phyloP scores from a whole-genome alignment of 2,888 invertebrate species.

The Drosophila phalerata region DNA sequence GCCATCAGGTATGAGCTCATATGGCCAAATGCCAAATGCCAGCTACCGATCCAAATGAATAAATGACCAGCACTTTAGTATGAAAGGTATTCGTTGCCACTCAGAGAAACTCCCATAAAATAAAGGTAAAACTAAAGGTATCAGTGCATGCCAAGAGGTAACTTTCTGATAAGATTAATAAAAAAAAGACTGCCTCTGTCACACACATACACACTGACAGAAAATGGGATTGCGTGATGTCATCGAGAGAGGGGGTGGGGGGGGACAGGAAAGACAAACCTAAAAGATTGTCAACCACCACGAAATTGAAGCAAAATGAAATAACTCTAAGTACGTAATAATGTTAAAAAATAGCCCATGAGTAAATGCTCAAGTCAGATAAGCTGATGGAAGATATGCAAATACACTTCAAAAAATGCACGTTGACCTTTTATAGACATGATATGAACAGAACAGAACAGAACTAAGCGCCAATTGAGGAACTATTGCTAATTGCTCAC shows the following conservation, averaged over 20 bases:
- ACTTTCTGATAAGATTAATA: conserved; percentile 77
- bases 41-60: conserved; percentile 20
- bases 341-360: conserved; percentile 45
- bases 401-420: conserved; percentile 21
- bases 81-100: conserved; percentile 32
- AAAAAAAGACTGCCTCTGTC: conserved; percentile 29
- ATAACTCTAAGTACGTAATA: conserved; percentile 43
- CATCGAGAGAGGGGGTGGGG: conserved; percentile 33
- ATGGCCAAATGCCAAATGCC: conserved; percentile 32
- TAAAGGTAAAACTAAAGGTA: conserved; percentile 30
- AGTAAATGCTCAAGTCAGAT: conserved; percentile 34
- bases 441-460: conserved; percentile 2
- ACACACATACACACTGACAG: not conserved
- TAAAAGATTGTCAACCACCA: conserved; percentile 52
- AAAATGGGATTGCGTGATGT: conserved; percentile 53
- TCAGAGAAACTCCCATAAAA: conserved; percentile 35
- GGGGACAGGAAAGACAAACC: conserved; percentile 2
- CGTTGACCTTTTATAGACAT: conserved; percentile 55
- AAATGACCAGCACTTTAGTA: conserved; percentile 43
- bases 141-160: conserved; percentile 48
- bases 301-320: conserved; percentile 40
- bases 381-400: conserved; percentile 27
- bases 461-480: conserved; percentile 39
- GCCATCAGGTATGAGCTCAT: conserved; percentile 37
- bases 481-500: conserved; percentile 69